Base-by-base conservation (phyloP, 2,888 invertebrate species). In the Athalia circularis region DNA sequence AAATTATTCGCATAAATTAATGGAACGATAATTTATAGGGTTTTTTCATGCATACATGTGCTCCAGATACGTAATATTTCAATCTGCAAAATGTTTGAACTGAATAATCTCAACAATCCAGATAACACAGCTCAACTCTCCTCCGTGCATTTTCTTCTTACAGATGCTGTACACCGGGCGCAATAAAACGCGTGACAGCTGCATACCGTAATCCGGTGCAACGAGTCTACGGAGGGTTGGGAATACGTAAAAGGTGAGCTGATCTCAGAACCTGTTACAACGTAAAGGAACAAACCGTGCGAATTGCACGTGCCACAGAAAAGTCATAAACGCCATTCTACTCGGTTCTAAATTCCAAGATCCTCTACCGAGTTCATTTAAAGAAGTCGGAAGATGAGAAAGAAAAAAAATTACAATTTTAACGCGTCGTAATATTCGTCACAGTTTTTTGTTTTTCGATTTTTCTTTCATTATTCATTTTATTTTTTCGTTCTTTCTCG, bases 301-400 rank as follows among this genome's bases (percentile, higher is more conserved):
- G 50, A 48, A 50, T 75, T 62, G 75, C 75, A 62, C 75, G 75
- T 75, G 75, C 47, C 75, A 50, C 75, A 64, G 48, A 50, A 75
- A 64, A 62, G 75, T 75, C 75, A 64, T 75, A 75, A 75, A 75
- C 75, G 61, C 62, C 29, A 11, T 64, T 75, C 62, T 64, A 75
- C 62, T 50, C 29, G 50, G 6, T 4, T n/a, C 29, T 29, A 29
- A 29, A 29, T 29, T 29, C 29, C 29, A 29, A 29, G 29, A 29
- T 29, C 29, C 29, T 29, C 29, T 29, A 2, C 29, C 0, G 29
- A 29, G 1, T 29, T 29, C 29, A 29, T 29, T 29, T 29, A 29
- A 2, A 29, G 29, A 2, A 29, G 29, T 29, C 29, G 29, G 29
- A 1, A 29, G 2, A 29, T 29, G 29, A 29, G 29, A 29, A 29